A percentile compares a stretch with the other conserved stretches of the same genome.
phyloP scores from a whole-genome alignment of 2,888 invertebrate genomes.

The Ommatoiulus sabulosus region DNA sequence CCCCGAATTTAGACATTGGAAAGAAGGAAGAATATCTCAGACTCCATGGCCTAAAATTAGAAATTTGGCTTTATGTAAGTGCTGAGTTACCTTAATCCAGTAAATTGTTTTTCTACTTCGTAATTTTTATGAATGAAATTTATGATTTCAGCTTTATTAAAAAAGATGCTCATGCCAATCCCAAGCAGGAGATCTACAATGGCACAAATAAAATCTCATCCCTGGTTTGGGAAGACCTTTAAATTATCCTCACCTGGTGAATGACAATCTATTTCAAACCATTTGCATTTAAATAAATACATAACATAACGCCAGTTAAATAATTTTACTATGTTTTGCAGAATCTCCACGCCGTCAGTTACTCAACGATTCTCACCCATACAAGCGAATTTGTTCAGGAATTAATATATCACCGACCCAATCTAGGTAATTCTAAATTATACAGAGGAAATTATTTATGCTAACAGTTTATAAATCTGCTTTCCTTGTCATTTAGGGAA shows the following conservation, averaged over 20 bases:
- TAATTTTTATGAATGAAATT: neutral
- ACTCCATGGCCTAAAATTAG: slow-evolving; percentile 87
- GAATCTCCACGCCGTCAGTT: slow-evolving; percentile 42
- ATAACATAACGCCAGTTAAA: neutral
- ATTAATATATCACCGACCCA: slow-evolving; percentile 63
- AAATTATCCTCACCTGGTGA: slow-evolving; percentile 58
- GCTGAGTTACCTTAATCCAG: neutral
- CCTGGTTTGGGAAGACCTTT: slow-evolving; percentile 74
- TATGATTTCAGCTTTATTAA: slow-evolving; percentile 73
- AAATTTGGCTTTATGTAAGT: slow-evolving; percentile 75
- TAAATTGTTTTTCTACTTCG: neutral
- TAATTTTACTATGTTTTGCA: neutral
- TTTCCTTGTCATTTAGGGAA: slow-evolving; percentile 36
- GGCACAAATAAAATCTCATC: slow-evolving; percentile 78
- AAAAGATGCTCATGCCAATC: slow-evolving; percentile 79
- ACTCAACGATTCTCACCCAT: slow-evolving; percentile 59
- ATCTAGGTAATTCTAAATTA: neutral
- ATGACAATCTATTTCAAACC: neutral
- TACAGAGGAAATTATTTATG: neutral
- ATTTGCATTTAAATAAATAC: neutral
- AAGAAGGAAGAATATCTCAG: slow-evolving; percentile 75
- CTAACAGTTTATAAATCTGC: neutral
- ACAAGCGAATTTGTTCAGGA: slow-evolving; percentile 64
- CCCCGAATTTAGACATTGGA: slow-evolving; percentile 81
- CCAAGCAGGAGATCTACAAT: slow-evolving; percentile 77